phyloP scores from a whole-genome alignment of 1,140 invertebrate species.

The Vanessa tameamea region DNA sequence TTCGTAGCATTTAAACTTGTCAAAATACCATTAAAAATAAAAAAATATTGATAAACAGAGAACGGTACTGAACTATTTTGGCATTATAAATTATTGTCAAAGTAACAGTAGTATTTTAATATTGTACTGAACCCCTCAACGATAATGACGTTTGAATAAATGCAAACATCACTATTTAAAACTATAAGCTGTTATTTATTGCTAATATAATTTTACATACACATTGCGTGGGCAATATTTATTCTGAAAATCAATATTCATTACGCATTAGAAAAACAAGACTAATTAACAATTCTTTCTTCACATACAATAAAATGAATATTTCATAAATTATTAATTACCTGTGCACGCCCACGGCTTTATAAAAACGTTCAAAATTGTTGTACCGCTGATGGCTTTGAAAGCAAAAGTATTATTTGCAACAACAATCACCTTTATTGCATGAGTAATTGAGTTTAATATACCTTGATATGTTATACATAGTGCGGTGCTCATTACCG shows the following conservation, averaged over 20 bases:
- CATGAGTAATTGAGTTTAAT: conserved; percentile 14
- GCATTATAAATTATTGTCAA: no score
- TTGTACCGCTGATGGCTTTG: conserved; percentile 32
- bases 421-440: neutral
- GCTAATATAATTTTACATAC: conserved; percentile 8
- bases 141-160: neutral
- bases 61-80: no score
- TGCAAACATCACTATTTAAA: neutral
- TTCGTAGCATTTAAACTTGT: no score
- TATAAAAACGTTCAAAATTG: conserved; percentile 38
- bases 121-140: no score
- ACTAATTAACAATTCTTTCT: conserved; percentile 34
- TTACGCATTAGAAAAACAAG: conserved; percentile 27
- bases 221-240: conserved; percentile 22
- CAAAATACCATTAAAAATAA: no score
- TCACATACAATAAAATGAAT: conserved; percentile 38
- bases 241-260: conserved; percentile 35
- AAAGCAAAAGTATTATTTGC: conserved; percentile 11
- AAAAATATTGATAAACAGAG: no score
- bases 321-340: conserved; percentile 42
- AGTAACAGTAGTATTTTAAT: no score
- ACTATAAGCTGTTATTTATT: neutral
- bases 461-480: neutral
- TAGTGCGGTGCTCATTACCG: neutral
- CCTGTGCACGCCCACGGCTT: conserved; percentile 39